These are phyloP conservation scores for Trichonephila clavipes DNA, from an alignment of 1,140 invertebrate species.

Conservation along the genomic window DNA sequence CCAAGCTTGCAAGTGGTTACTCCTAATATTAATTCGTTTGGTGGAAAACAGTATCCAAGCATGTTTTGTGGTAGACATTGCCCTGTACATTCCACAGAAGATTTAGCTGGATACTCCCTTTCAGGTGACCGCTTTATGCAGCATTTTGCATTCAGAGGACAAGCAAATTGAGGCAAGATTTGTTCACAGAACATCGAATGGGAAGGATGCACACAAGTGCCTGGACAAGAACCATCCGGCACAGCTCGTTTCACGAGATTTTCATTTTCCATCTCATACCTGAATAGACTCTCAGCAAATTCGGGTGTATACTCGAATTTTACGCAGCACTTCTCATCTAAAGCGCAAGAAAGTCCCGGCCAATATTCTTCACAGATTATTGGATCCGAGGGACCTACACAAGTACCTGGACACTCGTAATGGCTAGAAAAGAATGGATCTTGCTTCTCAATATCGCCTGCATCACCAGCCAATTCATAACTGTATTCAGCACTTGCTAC, in stretches of 20 bases:
- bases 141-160: constrained; percentile 30
- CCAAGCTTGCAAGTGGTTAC: not conserved
- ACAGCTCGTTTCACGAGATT: not conserved
- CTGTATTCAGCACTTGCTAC: not conserved
- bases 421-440: not conserved
- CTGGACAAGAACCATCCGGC: not conserved
- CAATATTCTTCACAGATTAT: no score
- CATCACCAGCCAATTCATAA: not conserved
- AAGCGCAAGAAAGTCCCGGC: no score
- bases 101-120: not conserved
- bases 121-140: not conserved
- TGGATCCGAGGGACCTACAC: no score
- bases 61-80: constrained; percentile 16
- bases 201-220: constrained; percentile 27
- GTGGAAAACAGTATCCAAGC: constrained; percentile 41
- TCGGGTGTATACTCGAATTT: not conserved
- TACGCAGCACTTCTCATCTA: not conserved
- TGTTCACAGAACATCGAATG: constrained; percentile 30
- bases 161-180: constrained; percentile 24
- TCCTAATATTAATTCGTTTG: constrained; percentile 39
- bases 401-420: no score
- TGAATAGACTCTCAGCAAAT: not conserved
- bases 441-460: not conserved
- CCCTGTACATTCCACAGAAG: constrained; percentile 24
- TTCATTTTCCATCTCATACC: not conserved